Percentiles rank a stretch among this genome's conserved stretches.
Conservation (phyloP, 2,113 vertebrate species). For the Mohoua ochrocephala region DNA sequence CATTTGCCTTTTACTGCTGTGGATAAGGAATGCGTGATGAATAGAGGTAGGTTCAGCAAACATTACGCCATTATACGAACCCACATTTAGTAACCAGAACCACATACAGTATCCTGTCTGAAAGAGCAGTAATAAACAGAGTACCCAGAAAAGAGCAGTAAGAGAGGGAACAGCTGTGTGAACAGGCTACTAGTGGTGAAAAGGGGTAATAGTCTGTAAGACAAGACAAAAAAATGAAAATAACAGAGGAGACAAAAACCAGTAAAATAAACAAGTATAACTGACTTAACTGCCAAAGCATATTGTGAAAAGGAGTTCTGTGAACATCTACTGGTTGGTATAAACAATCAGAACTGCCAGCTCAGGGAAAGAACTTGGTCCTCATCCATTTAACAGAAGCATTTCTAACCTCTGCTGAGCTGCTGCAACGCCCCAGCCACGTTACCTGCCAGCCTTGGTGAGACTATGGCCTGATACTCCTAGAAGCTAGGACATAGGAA, state of each 20-base stretch:
- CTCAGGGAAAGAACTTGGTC: not conserved
- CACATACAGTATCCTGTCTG: not conserved
- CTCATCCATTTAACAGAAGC: not conserved
- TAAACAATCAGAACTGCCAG: not conserved
- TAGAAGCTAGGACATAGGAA: not conserved
- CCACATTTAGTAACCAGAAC: not conserved
- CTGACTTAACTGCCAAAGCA: not conserved
- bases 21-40: not conserved
- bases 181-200: not conserved
- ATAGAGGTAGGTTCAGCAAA: not conserved
- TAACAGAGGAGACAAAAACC: fast-evolving
- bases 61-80: fast-evolving
- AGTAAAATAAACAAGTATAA: not conserved
- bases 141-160: not conserved
- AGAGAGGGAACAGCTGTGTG: not conserved
- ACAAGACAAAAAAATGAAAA: not conserved
- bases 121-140: not conserved
- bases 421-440: fast-evolving
- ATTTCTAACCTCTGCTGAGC: not conserved
- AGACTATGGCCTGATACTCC: not conserved
- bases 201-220: not conserved
- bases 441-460: not conserved
- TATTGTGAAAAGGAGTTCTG: not conserved
- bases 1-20: not conserved
- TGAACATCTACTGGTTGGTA: not conserved